Conservation (phyloP, 2,113 vertebrate species). For the Tychaedon coryphoeus region DNA sequence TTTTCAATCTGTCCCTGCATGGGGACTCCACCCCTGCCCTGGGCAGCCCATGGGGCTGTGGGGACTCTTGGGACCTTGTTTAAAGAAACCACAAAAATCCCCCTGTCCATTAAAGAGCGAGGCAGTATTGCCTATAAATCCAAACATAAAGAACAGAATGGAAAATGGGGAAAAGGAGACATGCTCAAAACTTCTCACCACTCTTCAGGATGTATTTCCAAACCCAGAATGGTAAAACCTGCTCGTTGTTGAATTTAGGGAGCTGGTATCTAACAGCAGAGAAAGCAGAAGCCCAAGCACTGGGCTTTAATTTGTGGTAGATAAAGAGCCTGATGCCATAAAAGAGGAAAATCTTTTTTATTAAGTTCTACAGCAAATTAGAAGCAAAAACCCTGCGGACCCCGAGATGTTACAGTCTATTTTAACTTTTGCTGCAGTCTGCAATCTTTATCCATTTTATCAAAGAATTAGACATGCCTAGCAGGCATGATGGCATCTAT, state of each 20-base stretch:
- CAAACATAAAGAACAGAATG: background rate
- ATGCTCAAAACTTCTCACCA: background rate
- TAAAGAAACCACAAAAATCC: background rate
- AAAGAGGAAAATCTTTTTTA: background rate
- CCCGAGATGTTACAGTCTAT: background rate
- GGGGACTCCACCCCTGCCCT: background rate
- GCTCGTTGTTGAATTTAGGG: background rate
- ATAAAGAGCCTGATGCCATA: background rate
- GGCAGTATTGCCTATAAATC: background rate
- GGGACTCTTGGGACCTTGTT: background rate
- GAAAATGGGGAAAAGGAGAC: background rate
- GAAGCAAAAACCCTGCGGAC: background rate
- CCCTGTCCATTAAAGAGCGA: rapidly evolving
- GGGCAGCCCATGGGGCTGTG: background rate
- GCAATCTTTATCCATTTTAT: conserved; percentile 10
- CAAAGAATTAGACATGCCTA: conserved; percentile 2
- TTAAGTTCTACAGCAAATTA: background rate
- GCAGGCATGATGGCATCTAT: conserved; percentile 24
- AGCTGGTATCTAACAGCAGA: background rate
- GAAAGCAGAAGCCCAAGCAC: background rate
- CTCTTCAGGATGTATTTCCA: background rate
- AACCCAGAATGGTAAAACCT: background rate
- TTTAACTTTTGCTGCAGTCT: conserved; percentile 14
- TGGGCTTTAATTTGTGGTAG: background rate
- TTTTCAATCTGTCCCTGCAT: background rate